Conservation (phyloP, 2,888 invertebrate genomes). For the Phaonia tiefii region DNA sequence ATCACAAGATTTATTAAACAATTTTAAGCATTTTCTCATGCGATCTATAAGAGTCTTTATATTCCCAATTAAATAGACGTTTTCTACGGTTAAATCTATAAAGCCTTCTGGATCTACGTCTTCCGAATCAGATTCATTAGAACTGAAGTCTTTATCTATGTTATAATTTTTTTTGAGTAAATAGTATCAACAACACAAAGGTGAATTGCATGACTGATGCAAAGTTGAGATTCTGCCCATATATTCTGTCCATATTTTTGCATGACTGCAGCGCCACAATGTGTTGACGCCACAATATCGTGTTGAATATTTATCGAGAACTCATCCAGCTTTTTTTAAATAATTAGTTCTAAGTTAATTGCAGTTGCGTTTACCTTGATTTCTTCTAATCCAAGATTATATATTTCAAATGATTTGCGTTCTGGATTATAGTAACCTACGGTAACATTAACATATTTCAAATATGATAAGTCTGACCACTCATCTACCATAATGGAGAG, state of each 20-base stretch:
- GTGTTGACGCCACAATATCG: constrained; percentile 11
- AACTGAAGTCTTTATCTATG: background rate
- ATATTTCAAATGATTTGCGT: background rate
- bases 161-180: background rate
- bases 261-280: constrained; percentile 26
- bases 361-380: background rate
- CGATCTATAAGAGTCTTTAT: background rate
- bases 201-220: constrained; percentile 26
- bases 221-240: background rate
- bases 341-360: background rate
- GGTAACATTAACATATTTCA: constrained; percentile 1
- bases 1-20: background rate
- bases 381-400: constrained; percentile 9
- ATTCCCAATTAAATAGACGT: background rate
- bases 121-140: background rate
- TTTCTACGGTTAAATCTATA: background rate
- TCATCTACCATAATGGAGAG: constrained; percentile 13
- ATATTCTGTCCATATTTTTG: constrained; percentile 27
- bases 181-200: constrained; percentile 17
- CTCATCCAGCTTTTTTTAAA: constrained; percentile 2
- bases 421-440: background rate
- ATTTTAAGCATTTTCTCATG: background rate
- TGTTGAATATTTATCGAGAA: background rate
- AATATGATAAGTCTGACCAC: constrained; percentile 21
- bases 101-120: background rate